Base-by-base conservation (phyloP, 2,888 invertebrate genomes). In the Drosophila prostipennis region DNA sequence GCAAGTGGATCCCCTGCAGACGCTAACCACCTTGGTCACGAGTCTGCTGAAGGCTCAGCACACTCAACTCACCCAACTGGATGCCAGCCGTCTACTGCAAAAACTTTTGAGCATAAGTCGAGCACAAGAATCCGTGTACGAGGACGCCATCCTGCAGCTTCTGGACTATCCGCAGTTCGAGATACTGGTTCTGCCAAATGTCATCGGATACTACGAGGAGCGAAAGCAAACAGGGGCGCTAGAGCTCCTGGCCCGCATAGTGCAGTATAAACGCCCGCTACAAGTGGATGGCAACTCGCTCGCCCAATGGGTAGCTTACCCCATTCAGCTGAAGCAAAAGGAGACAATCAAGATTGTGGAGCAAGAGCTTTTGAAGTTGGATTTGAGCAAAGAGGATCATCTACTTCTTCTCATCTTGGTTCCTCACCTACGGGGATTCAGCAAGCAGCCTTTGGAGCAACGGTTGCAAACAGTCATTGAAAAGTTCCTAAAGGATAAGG, bases 101-200 rank as follows among this genome's bases (percentile, higher is more conserved):
- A 95, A 94, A 73, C 92, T 95, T 26, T 89, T 96, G 34, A 93
- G 93, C 11, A 89, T 95, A 0, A 60, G 65, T 8, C 54, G 71
- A 11, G 92, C 93, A 8, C 92, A 94, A 58, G 93, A 93, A 49
- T 91, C 92, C 36, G 93, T 95, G 16, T 92, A 95, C 36, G 93
- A 95, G 53, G 93, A 93, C 60, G 95, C 96, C 85, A 93, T 96
- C 3, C 93, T 94, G 80, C 94, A 94, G 90, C 94, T 96, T 4
- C 93, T 94, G 39, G 91, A 93, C 36, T 95, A 95, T 86, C 93
- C 95, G 0, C 94, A 95, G 54, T 96, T 96, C 90, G 96, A 96
- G 87, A 93, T 95, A 75, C 93, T 96, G 36, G 94, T 96, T 71
- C 91, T 96, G 54, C 96, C 96, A 0, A 93, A 93, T 14, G 94